A percentile compares a stretch with the other conserved stretches of the same genome.
Evolutionary conservation across 1,140 invertebrate genomes (phyloP).

Genomic region (Conopomorpha cramerella): DNA sequence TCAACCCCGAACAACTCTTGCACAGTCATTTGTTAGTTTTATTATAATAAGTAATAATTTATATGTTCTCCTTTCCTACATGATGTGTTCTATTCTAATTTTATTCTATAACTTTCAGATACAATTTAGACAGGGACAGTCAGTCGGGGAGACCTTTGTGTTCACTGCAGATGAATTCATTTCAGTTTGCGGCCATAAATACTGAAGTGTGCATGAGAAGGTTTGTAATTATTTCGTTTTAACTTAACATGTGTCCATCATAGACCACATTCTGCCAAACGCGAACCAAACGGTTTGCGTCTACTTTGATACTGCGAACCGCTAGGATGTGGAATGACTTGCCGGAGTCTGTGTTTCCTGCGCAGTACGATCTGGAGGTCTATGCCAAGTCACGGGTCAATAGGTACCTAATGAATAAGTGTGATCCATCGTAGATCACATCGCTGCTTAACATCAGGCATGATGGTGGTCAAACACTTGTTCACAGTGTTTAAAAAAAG

Average conservation of each 20-base stretch:
- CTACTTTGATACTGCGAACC: background rate
- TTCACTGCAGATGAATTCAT: slow-evolving; percentile 80
- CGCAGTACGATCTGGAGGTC: no score
- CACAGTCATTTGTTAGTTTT: background rate
- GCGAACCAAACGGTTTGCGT: background rate
- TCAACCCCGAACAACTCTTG: background rate
- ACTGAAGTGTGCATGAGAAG: slow-evolving; percentile 79
- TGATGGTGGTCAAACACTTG: no score
- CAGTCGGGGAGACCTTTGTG: slow-evolving; percentile 77
- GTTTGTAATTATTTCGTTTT: no score
- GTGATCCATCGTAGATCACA: no score
- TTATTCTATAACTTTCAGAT: slow-evolving; percentile 35
- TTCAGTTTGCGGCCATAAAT: slow-evolving; percentile 88
- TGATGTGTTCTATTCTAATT: slow-evolving; percentile 3
- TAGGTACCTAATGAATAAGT: no score
- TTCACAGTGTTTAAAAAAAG: no score
- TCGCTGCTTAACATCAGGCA: no score
- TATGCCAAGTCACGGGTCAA: background rate
- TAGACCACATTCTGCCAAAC: background rate
- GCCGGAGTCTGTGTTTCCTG: no score
- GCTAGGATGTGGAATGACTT: background rate
- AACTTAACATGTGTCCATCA: slow-evolving; percentile 6
- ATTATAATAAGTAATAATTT: background rate
- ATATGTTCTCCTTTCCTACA: background rate
- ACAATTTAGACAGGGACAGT: slow-evolving; percentile 61